A percentile compares a stretch with the other conserved stretches of the same genome.
Evolutionary conservation across 2,797 vertebrate genomes (phyloP).

Genomic region (Phataginus tricuspis): DNA sequence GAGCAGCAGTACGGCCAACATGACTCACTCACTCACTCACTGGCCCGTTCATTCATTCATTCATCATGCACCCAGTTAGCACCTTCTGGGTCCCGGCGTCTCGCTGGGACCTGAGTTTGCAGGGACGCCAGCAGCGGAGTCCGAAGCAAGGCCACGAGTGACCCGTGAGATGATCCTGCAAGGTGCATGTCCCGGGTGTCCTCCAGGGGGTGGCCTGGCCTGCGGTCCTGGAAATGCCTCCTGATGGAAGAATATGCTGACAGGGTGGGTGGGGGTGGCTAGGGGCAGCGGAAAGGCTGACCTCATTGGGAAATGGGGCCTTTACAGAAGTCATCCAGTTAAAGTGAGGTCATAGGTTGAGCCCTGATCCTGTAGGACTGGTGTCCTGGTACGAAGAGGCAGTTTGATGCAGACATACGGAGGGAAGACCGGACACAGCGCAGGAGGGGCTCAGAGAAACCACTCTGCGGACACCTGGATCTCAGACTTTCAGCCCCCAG

Average conservation of each 20-base stretch:
- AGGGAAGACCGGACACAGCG: too few species aligned
- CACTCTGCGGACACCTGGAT: background rate
- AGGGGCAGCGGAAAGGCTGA: background rate
- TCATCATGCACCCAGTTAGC: background rate
- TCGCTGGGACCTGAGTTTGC: background rate
- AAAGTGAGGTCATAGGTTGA: background rate
- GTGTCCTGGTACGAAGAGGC: background rate
- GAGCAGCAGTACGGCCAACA: background rate
- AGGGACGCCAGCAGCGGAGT: rapidly evolving
- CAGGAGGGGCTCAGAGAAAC: background rate
- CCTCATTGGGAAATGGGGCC: background rate
- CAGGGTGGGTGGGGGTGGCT: too few species aligned
- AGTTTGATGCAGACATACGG: background rate
- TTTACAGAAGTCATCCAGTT: background rate
- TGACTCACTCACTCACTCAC: rapidly evolving
- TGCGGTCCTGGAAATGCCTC: background rate
- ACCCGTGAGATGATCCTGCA: rapidly evolving
- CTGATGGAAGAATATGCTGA: background rate
- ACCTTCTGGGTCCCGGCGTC: background rate
- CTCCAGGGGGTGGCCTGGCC: background rate
- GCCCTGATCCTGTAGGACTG: background rate
- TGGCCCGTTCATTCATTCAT: background rate
- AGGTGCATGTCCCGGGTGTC: background rate
- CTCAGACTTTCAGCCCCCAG: background rate
- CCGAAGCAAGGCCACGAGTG: background rate